These are phyloP conservation scores for Rhipidura dahli DNA, from an alignment of 2,113 vertebrate species.

Conservation along the genomic window DNA sequence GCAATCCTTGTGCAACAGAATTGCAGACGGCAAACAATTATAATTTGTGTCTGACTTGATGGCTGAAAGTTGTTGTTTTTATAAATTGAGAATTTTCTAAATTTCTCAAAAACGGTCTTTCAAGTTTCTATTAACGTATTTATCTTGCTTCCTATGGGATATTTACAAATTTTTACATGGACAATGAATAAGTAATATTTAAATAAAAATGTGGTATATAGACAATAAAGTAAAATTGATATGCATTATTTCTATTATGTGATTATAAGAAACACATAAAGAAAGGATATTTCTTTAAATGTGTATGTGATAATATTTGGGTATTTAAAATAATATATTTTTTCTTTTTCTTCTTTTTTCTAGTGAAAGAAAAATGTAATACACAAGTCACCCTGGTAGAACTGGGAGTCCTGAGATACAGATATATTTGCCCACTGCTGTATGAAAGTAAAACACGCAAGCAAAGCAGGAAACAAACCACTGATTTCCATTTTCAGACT, in stretches of 20 bases:
- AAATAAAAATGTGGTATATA: neutral
- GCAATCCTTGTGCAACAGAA: neutral
- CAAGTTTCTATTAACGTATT: neutral
- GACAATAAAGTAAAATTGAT: neutral
- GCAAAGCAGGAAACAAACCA: neutral
- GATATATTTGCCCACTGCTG: neutral
- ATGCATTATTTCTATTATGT: neutral
- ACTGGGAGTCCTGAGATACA: neutral
- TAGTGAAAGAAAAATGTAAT: neutral
- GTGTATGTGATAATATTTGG: neutral
- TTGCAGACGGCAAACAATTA: neutral
- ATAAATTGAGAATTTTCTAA: neutral
- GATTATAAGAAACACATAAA: neutral
- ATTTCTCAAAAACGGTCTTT: neutral
- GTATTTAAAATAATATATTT: neutral
- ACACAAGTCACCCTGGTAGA: rapidly evolving
- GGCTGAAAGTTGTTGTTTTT: neutral
- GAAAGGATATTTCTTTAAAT: neutral
- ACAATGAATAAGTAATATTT: neutral
- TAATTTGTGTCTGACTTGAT: neutral
- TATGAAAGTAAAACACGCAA: neutral
- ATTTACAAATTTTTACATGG: neutral
- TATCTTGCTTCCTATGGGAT: neutral
- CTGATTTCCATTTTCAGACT: neutral
- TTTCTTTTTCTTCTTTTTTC: neutral